Conservation (phyloP, 2,113 vertebrate genomes). For the Melanerpes aurifrons region DNA sequence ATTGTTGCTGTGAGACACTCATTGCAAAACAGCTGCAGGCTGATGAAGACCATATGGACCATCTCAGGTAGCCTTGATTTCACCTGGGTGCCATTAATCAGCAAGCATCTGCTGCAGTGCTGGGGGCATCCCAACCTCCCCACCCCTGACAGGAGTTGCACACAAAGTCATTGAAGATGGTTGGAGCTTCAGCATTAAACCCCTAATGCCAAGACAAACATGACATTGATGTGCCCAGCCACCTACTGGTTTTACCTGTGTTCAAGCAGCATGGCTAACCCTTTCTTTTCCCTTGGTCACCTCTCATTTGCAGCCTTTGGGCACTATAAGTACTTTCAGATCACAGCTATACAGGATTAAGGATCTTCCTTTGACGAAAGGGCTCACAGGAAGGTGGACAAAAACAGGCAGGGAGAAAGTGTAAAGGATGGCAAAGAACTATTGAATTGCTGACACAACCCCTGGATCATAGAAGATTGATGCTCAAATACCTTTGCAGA, state of each 20-base stretch:
- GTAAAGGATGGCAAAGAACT: not conserved
- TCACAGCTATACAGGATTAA: not conserved
- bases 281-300: not conserved
- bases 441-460: fast-evolving
- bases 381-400: not conserved
- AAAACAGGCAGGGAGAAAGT: not conserved
- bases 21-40: conserved; percentile 4
- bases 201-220: not conserved
- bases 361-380: not conserved
- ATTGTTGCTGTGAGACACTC: not conserved
- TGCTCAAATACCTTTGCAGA: not conserved
- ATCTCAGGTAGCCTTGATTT: conserved; percentile 22
- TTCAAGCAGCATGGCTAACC: not conserved
- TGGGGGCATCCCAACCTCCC: not conserved
- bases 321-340: too few relatives aligned
- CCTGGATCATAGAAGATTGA: not conserved
- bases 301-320: not conserved
- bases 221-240: not conserved
- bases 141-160: not conserved
- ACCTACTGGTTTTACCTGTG: too few relatives aligned
- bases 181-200: not conserved
- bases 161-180: not conserved
- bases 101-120: conserved; percentile 11
- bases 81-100: conserved; percentile 24
- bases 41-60: conserved; percentile 43